Conservation (phyloP, 2,888 invertebrate species). For the Scaeva pyrastri region DNA sequence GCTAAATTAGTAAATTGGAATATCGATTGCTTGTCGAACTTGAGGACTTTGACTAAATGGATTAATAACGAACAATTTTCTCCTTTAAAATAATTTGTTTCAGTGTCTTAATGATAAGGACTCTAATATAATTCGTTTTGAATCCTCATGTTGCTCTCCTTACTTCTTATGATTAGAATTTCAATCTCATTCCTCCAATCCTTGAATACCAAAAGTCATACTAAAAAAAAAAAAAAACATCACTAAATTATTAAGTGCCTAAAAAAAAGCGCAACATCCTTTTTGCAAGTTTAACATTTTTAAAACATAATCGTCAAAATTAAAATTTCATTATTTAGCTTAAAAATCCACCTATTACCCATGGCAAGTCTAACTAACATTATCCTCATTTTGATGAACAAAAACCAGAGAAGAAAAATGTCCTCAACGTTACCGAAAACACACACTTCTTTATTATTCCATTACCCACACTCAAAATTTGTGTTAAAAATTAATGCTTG, state of each 20-base stretch:
- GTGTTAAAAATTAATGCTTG: conserved; percentile 15
- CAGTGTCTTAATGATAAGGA: too few species aligned
- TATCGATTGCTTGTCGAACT: too few species aligned
- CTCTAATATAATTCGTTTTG: too few species aligned
- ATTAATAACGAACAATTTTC: too few species aligned
- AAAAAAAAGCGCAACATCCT: background rate
- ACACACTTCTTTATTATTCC: conserved; percentile 22
- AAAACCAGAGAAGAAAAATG: background rate
- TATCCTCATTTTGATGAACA: background rate
- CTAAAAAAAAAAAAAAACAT: background rate
- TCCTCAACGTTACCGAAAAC: background rate
- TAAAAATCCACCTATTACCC: background rate
- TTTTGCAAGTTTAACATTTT: background rate
- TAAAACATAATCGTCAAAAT: background rate
- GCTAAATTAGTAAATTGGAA: too few species aligned
- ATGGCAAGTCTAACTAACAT: background rate
- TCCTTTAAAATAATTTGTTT: too few species aligned
- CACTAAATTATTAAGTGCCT: background rate
- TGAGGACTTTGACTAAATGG: too few species aligned
- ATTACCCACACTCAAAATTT: conserved; percentile 14
- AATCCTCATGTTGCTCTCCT: too few species aligned
- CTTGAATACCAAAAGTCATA: too few species aligned
- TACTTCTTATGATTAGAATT: too few species aligned
- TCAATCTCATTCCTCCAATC: too few species aligned
- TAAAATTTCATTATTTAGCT: conserved; percentile 19